A percentile compares a stretch with the other conserved stretches of the same genome.
Evolutionary conservation across 2,797 vertebrate genomes (phyloP).

Genomic region (Anolis apletophallus): DNA sequence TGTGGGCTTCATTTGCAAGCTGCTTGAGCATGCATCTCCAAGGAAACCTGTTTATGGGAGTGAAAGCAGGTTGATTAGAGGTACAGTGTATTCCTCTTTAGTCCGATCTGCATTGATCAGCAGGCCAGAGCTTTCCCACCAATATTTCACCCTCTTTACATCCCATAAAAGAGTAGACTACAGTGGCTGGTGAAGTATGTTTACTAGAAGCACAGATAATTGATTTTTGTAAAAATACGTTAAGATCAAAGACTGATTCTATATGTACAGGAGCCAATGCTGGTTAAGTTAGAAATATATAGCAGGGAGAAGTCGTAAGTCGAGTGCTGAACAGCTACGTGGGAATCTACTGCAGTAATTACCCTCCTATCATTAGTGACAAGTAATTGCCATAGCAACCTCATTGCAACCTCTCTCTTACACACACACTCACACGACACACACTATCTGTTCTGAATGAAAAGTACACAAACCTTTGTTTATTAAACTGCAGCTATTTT

Average conservation of each 20-base stretch:
- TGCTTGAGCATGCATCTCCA: no score
- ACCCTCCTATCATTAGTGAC: conserved; percentile 83
- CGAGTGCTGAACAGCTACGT: conserved; percentile 78
- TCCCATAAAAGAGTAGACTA: neutral
- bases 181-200: neutral
- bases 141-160: neutral
- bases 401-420: conserved; percentile 80
- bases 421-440: conserved; percentile 42
- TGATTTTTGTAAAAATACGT: conserved; percentile 7
- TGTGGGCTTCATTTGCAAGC: no score
- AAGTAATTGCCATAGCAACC: conserved; percentile 83
- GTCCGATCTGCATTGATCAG: neutral
- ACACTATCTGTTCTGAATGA: conserved; percentile 73
- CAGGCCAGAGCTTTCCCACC: neutral
- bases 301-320: conserved; percentile 74
- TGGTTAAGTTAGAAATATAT: conserved; percentile 60
- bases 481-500: conserved; percentile 67
- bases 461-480: conserved; percentile 70
- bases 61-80: no score
- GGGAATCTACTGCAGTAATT: conserved; percentile 81
- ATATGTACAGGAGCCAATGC: conserved; percentile 51
- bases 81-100: no score
- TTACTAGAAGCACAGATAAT: conserved; percentile 7
- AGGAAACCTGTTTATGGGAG: no score
- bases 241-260: conserved; percentile 41